Evolutionary conservation across 2,113 vertebrate species (phyloP).

Genomic region (Myiopsitta monachus): DNA sequence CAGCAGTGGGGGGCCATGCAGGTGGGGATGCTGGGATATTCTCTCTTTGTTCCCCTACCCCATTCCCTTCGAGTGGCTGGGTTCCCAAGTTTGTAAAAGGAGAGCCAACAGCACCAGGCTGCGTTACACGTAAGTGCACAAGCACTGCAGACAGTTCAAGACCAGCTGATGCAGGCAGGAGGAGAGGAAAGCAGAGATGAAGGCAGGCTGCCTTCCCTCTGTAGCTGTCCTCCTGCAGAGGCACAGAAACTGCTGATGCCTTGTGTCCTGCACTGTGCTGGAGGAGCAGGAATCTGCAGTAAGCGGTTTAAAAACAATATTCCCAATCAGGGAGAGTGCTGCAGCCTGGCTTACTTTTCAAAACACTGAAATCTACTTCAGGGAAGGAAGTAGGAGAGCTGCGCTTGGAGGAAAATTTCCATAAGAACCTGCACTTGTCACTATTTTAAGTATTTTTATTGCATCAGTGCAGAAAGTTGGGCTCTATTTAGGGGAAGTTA

Average conservation of each 20-base stretch:
- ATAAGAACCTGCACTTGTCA: not conserved
- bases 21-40: not conserved
- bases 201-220: not conserved
- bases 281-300: slow-evolving; percentile 7
- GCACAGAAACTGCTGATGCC: not conserved
- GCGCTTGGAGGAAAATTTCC: slow-evolving; percentile 6
- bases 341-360: slow-evolving; percentile 32
- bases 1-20: not conserved
- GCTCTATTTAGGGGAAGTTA: not conserved
- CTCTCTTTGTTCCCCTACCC: not conserved
- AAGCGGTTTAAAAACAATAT: slow-evolving; percentile 18
- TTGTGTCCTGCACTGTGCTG: not conserved
- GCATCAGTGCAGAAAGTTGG: not conserved
- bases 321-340: slow-evolving; percentile 35
- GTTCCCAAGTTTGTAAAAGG: not conserved
- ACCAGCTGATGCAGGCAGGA: not conserved
- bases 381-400: slow-evolving; percentile 32
- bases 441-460: slow-evolving; percentile 29
- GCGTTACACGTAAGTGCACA: not conserved
- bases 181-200: not conserved
- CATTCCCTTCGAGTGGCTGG: not conserved
- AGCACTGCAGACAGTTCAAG: not conserved
- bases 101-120: not conserved
- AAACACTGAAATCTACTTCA: not conserved
- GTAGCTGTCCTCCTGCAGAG: not conserved